Evolutionary conservation across 2,888 invertebrate species (phyloP), one percentile per base, ranked within the genome.

Genomic region (Geophilus truncorum): DNA sequence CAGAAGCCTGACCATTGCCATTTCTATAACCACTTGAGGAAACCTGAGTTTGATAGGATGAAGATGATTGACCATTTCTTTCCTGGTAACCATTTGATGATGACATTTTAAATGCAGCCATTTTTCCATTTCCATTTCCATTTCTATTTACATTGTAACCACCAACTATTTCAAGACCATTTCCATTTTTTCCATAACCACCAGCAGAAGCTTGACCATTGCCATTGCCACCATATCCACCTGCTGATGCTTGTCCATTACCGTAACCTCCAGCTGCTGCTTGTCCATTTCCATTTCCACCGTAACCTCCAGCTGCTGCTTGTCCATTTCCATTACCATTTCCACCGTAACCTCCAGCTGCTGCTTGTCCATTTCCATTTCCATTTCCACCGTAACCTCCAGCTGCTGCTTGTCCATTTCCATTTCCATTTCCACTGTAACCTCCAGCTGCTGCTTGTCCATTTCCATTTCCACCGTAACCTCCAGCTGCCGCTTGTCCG

Each of bases 401-500:
- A 25, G 32, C 7, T 0, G 32, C 77, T 2, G n/a, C 21, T 7
- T n/a, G 32, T 32, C 7, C 32, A 32, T 6, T n/a, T 21, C 32
- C 21, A 10, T 34, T 34, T 10, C 34, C 77, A 32, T 32, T 18
- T 7, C 36, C 30, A 2, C 75, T 36, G 0, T 92, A 94, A 28
- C 10, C n/a, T 2, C 32, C 30, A 4, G 15, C 28, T 5, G 9
- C 10, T 76, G 30, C 76, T 9, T 76, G 25, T 5, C 76, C 76
- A n/a, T 76, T 76, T 21, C 76, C 77, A 12, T 25, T 25, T 25
- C 25, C 23, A 15, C 62, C 62, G 25, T 25, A 6, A 75, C 4
- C 15, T 23, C 6, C n/a, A 3, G 25, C 30, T 7, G 9, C 10
- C 12, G 7, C 45, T 4, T 45, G 5, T n/a, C 45, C 62, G 25